Conservation (phyloP, 35 echinoderm and acorn worm species). For the Nesometra sesokonis region DNA sequence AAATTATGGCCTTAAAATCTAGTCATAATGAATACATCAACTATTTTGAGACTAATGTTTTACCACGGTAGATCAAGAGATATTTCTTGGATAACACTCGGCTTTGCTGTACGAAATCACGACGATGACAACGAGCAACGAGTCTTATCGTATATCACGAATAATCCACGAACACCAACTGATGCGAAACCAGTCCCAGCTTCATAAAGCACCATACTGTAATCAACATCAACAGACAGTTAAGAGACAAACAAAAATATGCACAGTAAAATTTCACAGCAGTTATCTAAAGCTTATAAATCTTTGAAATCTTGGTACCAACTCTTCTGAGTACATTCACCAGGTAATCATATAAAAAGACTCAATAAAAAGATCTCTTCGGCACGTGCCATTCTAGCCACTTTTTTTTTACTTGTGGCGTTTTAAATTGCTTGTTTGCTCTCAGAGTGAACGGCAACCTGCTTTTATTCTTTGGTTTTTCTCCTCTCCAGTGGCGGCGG, state of each 20-base stretch:
- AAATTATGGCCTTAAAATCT: too few relatives aligned
- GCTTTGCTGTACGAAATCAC: neutral
- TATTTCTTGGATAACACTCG: neutral
- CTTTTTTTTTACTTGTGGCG: neutral
- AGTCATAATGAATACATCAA: too few relatives aligned
- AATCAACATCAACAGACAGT: neutral
- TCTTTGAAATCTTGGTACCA: neutral
- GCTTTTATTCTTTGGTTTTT: slow-evolving; percentile 18
- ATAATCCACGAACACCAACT: neutral
- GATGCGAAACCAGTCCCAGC: neutral
- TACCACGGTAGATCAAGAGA: neutral
- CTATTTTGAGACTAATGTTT: neutral
- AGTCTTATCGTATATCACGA: neutral
- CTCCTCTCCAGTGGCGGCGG: slow-evolving; percentile 36
- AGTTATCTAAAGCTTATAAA: neutral
- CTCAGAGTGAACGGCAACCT: neutral
- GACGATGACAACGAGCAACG: neutral
- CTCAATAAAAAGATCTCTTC: neutral
- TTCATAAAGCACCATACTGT: neutral
- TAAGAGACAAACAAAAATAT: neutral
- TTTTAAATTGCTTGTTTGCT: neutral
- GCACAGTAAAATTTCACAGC: neutral
- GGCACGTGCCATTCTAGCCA: neutral
- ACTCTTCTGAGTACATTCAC: neutral
- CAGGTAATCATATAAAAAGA: neutral